Base-by-base conservation (phyloP, 2,888 invertebrate species). In the Lasioglossum villosulum region DNA sequence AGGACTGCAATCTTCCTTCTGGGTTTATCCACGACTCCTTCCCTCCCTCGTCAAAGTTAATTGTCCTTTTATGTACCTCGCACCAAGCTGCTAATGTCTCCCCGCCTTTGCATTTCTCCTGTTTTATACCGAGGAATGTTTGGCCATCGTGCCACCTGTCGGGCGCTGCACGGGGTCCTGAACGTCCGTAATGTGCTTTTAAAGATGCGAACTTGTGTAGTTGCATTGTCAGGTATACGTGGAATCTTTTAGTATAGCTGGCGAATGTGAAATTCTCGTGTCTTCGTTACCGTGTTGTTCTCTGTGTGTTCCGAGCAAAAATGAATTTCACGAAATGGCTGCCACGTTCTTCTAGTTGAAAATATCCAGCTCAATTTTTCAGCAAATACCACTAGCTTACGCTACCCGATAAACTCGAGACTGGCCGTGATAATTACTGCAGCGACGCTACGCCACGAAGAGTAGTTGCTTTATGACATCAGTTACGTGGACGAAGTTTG, bases 31-130 rank as follows among this genome's bases (percentile, higher is more conserved):
- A 52, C 52, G 52, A n/a, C 52, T 23, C 23, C 76, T 63, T 30
- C 78, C 59, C 45, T 72, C n/a, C 71, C 27, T 75, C 56, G 56
- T 74, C 56, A 63, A 56, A 71, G 75, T 84, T 84, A 84, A 84
- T 84, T 84, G 83, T 83, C 75, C 68, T 75, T 84, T 79, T 83
- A 83, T 83, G 75, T 78, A 72, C 66, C 72, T 84, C 52, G 48
- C 74, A 34, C 82, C 82, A 45, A 72, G 56, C 73, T 66, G 73
- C 76, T 77, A 66, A 81, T 56, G 66, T 63, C 45, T 48, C 42
- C n/a, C 59, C 37, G 8, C 72, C n/a, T 73, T 76, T 73, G 39
- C 42, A 12, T 42, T 14, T 4, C 14, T 45, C 59, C 56, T 8
- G 52, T 27, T 56, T 42, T 75, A 78, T 39, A 19, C 68, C 10